Evolutionary conservation across 2,888 invertebrate genomes (phyloP).

Genomic region (Endotricha flammealis): DNA sequence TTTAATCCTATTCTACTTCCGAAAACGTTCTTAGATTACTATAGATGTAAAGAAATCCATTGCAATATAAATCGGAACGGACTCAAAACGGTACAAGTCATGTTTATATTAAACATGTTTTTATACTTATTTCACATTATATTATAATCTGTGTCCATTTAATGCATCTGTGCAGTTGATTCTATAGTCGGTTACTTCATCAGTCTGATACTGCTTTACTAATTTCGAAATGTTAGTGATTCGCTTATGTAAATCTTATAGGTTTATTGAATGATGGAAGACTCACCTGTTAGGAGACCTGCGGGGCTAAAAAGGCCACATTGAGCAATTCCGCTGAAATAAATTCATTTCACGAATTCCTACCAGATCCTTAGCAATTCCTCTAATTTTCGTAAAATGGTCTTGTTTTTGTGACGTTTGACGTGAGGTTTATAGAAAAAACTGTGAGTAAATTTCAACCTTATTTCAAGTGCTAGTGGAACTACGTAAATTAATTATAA

Average conservation of each 20-base stretch:
- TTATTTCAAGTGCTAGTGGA: no score
- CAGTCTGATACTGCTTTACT: conserved; percentile 17
- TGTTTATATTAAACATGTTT: conserved; percentile 6
- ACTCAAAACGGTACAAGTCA: conserved; percentile 9
- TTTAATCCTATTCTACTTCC: background rate
- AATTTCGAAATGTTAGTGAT: conserved; percentile 22
- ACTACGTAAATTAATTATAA: no score
- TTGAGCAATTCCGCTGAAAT: no score
- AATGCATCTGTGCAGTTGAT: conserved; percentile 29
- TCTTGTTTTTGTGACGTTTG: no score
- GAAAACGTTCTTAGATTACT: conserved; percentile 1
- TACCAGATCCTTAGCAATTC: no score
- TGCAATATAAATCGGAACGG: conserved; percentile 4
- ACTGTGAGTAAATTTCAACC: no score
- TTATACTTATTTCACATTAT: background rate
- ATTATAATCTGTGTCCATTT: conserved; percentile 10
- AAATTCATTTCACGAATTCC: no score
- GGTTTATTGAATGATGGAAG: no score
- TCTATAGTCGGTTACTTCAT: conserved; percentile 26
- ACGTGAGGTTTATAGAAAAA: no score
- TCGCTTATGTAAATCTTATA: conserved; percentile 18
- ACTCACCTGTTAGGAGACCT: no score
- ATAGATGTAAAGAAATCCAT: conserved; percentile 5
- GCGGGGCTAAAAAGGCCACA: no score
- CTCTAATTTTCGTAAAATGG: no score